Evolutionary conservation across 2,888 invertebrate species (phyloP), one percentile per base, ranked within the genome.

Genomic region (Euzetes globulus): DNA sequence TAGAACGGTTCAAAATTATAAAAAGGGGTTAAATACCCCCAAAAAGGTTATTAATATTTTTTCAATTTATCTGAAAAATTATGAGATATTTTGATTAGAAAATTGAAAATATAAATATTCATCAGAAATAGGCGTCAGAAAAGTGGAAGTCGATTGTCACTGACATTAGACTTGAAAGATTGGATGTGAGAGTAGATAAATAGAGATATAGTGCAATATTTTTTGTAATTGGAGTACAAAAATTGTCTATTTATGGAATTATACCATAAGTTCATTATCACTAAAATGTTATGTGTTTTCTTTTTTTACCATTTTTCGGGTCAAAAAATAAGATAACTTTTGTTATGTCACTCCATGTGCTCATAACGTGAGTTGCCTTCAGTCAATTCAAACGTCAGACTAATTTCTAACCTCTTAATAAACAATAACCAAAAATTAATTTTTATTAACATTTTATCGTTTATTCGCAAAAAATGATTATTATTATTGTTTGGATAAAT

Each of bases 281-380:
- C 27, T 63, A 3, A 27, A 63, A 13, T 63, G 15, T 25, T 15
- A 60, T 63, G 17, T n/a, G 9, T 19, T 63, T 37, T 63, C 19
- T 63, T 63, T 37, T n/a, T 60, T 60, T 33, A n/a, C 37, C 33
- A 17, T 13, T 63, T 63, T 63, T 63, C 25, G 9, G 63, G 63
- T 63, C 63, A 63, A 63, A 63, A 33, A 60, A 50, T 1, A 33
- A 63, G 63, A 63, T 63, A 63, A 63, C 63, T 63, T 63, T 63
- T 63, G 63, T 63, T 63, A 33, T 63, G 33, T 25, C 27, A n/a
- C 4, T 17, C 19, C 63, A 29, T 27, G 58, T 27, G 58, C 29
- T 52, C 58, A 58, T 58, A 58, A 19, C 58, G 29, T 27, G 25
- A 2, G 27, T 11, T 13, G 7, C 41, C 41, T 9, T 41, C 41